These are phyloP conservation scores for Enteromius viviparus DNA, from an alignment of 2,797 vertebrate species.

Conservation along the genomic window DNA sequence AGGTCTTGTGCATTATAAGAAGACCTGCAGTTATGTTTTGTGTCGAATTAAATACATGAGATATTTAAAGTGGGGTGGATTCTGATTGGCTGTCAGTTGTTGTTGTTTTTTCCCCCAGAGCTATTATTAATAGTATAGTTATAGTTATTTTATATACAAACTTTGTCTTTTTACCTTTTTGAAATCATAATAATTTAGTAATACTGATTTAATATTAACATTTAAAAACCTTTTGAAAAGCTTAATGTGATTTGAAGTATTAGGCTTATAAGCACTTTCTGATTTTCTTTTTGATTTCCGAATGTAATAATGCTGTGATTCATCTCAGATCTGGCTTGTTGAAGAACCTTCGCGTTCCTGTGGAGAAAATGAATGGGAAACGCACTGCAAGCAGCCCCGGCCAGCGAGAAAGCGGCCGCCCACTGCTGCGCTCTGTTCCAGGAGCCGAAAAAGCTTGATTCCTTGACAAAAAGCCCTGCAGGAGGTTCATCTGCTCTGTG, in stretches of 20 bases:
- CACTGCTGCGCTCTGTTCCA: neutral
- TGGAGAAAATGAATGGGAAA: slow-evolving; percentile 15
- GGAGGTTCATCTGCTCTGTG: slow-evolving; percentile 12
- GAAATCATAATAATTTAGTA: neutral
- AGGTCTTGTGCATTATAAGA: neutral
- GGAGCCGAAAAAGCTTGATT: neutral
- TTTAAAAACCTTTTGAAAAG: neutral
- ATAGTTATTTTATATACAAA: neutral
- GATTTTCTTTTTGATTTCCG: neutral
- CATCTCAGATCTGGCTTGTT: slow-evolving; percentile 3
- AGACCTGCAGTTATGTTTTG: neutral
- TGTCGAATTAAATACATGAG: neutral
- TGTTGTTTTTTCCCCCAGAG: neutral
- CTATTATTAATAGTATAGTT: neutral
- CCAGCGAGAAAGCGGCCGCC: neutral
- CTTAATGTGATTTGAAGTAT: neutral
- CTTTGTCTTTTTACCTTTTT: neutral
- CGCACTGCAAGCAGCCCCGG: slow-evolving; percentile 1
- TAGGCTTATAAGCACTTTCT: neutral
- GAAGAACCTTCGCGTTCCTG: neutral
- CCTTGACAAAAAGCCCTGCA: slow-evolving; percentile 27
- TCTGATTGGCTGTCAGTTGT: neutral
- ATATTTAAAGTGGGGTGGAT: neutral
- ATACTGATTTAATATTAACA: neutral
- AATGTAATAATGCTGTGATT: neutral